These are phyloP conservation scores for Sebastes hubbsi DNA, from an alignment of 2,797 vertebrate species.

Conservation along the genomic window DNA sequence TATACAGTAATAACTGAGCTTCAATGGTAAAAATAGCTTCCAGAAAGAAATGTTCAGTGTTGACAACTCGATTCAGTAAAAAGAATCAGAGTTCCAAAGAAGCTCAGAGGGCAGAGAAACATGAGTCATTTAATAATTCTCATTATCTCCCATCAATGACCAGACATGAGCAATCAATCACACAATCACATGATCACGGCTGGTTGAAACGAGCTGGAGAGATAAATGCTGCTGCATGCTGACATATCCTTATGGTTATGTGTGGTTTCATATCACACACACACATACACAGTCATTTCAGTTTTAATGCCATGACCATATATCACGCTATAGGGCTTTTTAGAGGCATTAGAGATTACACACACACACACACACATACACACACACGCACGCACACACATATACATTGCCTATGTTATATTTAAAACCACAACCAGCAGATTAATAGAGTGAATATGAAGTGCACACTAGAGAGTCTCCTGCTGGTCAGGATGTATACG, in stretches of 20 bases:
- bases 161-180: slow-evolving; percentile 9
- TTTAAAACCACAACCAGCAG: background rate
- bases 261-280: background rate
- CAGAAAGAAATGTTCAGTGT: background rate
- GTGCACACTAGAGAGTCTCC: background rate
- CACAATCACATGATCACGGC: background rate
- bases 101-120: background rate
- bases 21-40: background rate
- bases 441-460: background rate
- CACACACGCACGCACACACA: background rate
- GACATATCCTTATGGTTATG: background rate
- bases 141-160: slow-evolving; percentile 21
- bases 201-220: slow-evolving; percentile 17
- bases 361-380: background rate
- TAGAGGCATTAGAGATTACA: background rate
- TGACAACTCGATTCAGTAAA: background rate
- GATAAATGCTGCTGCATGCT: slow-evolving; percentile 20
- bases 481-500: background rate
- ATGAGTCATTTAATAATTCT: slow-evolving; percentile 21
- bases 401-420: background rate
- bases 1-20: too few species aligned
- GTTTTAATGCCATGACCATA: slow-evolving; percentile 47
- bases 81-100: background rate
- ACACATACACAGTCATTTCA: slow-evolving; percentile 7
- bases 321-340: slow-evolving; percentile 34